Base-by-base conservation (phyloP, 2,113 vertebrate species). In the Corydoras sp. region DNA sequence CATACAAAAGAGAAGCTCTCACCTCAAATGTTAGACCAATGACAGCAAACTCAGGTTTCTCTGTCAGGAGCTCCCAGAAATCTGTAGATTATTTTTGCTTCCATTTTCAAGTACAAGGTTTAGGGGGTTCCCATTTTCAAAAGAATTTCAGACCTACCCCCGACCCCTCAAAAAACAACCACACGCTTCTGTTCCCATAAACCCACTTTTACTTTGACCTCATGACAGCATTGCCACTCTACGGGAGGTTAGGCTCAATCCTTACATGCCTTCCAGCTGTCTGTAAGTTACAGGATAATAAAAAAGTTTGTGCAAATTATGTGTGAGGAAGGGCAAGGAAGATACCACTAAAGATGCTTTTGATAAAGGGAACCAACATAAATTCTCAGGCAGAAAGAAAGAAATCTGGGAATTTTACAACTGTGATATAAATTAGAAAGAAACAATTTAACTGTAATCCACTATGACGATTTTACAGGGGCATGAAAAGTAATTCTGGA, bases 61-160 rank as follows among this genome's bases (percentile, higher is more conserved):
- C 79, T 84, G 93, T 93, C 90, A 87, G 80, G 81, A 83, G 82
- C 59, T 85, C 82, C 83, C 91, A 92, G 90, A 89, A 88, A 53
- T 80, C 80, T 72, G 80, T 74, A 76, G 83, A 71, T 72, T 84
- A 75, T 83, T 85, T 79, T 82, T 74, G 29, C 77, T 68, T 66
- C 68, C 62, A 78, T 79, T 83, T 88, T 87, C 86, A 87, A 84
- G 85, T 84, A 84, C 85, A 86, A 87, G 86, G 85, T 85, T 81
- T 69, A 69, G 50, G 58, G 14, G 43, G 24, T 43, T 76, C 80
- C 73, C 77, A 48, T 43, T 43, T 43, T 5, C 7, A 43, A 43
- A 43, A 43, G 35, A 43, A 43, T 43, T 43, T 43, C 35, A 43
- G 35, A 43, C 35, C 2, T 1, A 43, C 35, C 35, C 35, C 35